Evolutionary conservation across 30 jellyfish, hydroid and myxozoan genomes (phyloP), one percentile per base, ranked within the genome.

Genomic region (Turritopsis dohrnii): DNA sequence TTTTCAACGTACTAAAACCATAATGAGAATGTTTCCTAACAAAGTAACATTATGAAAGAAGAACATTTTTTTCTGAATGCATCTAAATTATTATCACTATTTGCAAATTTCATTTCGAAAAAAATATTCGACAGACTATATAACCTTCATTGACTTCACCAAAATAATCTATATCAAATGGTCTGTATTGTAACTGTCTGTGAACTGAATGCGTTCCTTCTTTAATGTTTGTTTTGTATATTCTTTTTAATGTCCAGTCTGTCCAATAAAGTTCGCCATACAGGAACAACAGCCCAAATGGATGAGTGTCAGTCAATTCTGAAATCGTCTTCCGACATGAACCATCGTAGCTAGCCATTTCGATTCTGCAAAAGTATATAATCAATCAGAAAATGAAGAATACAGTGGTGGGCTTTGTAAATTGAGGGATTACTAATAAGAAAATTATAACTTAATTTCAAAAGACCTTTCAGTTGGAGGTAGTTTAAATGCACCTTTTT

Each of bases 261-360:
- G 60, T 41, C 60, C 60, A 41, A 41, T 69, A 69, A 27, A 69
- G 77, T 23, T 69, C 28, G 9, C 77, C 77, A 69, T 27, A 23
- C 28, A n/a, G 22, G 30, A 69, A 69, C 22, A 69, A n/a, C 77
- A 69, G 9, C 30, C 31, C 77, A 19, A 69, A 69, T 27, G 77
- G 77, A 69, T 69, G 77, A 69, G 30, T 23, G 31, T 69, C 17
- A 7, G 77, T 8, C 8, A 69, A 27, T n/a, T n/a, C 23, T 9
- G 31, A 27, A 69, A 69, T 69, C 9, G 30, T 27, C 19, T 69
- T 69, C 19, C 77, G 28, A 27, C 77, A 69, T 8, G 77, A 69
- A 69, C 77, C 77, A 69, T 69, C 77, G 30, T 69, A 69, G 77
- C 19, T 69, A 8, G 77, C 77, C 77, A 69, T 69, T 69, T 69